Base-by-base conservation (phyloP, 2,113 vertebrate genomes). In the Casuarius casuarius region DNA sequence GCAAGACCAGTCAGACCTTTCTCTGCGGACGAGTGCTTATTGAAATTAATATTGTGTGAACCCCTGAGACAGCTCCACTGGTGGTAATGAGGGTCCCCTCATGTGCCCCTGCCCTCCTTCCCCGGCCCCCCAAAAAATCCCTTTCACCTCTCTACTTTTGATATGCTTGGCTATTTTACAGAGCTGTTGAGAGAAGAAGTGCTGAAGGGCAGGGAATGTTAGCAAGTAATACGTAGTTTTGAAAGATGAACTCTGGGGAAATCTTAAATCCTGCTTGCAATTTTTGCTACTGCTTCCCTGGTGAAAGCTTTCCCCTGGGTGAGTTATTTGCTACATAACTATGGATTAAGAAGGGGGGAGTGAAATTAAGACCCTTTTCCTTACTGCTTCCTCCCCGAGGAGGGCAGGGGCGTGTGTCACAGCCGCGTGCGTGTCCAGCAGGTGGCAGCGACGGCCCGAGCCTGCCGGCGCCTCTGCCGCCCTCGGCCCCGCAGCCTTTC, bases 141-240 rank as follows among this genome's bases (percentile, higher is more conserved):
- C 35, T 38, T 38, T 28, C 65, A 35, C 31, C 6, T 8, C 22
- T 66, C 35, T 40, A 0, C 52, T 44, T 59, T 25, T 74, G 38
- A 28, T 35, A 5, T 48, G 19, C 70, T 66, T 52, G 54, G 33
- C n/a, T 68, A 11, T 84, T 87, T 44, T 38, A 58, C 3, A 4
- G 44, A 82, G 49, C 2, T 58, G 16, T 35, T 56, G 9, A n/a
- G 63, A 29, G 44, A 74, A 76, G 38, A 81, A 3, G 1, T 61
- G n/a, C 70, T 54, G 16, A 26, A 40, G 54, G 42, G 31, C 33
- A 7, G 2, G n/a, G 12, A 66, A 23, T 15, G 0, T 78, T 73
- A n/a, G 5, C 17, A 49, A 9, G 4, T 10, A 2, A 22, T 14
- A 10, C 0, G 0, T 29, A 2, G 35, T 58, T 81, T 66, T 16